Conservation (phyloP, 2,888 invertebrate genomes). For the Hypercompe scribonia region DNA sequence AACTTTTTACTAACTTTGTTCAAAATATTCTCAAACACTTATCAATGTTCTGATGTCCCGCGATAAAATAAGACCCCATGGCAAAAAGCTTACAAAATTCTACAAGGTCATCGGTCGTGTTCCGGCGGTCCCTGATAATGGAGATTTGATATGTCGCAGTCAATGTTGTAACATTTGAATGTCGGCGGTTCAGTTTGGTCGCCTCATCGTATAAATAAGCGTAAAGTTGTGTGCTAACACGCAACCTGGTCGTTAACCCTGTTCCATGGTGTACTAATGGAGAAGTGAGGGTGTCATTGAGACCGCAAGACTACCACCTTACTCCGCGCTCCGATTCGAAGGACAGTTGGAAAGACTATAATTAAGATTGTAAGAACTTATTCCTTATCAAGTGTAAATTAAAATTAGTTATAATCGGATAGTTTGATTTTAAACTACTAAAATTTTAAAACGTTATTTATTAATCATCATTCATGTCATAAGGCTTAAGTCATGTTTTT, state of each 20-base stretch:
- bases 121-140: slow-evolving; percentile 70
- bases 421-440: too few species aligned
- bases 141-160: slow-evolving; percentile 81
- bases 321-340: slow-evolving; percentile 53
- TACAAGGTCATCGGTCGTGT: slow-evolving; percentile 50
- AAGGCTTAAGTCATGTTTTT: not conserved
- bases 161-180: slow-evolving; percentile 73
- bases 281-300: slow-evolving; percentile 79
- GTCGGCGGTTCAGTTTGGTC: slow-evolving; percentile 72
- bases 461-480: too few species aligned
- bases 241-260: slow-evolving; percentile 83
- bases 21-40: slow-evolving; percentile 6
- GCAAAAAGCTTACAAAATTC: slow-evolving; percentile 33
- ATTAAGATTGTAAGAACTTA: slow-evolving; percentile 64
- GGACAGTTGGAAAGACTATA: slow-evolving; percentile 70
- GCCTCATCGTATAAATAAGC: slow-evolving; percentile 82
- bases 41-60: slow-evolving; percentile 13
- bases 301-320: slow-evolving; percentile 73
- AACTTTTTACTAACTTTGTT: too few species aligned
- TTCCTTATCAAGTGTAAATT: slow-evolving; percentile 22
- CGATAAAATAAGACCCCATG: slow-evolving; percentile 22
- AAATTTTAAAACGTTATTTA: too few species aligned
- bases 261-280: slow-evolving; percentile 76
- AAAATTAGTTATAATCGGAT: slow-evolving; percentile 29
- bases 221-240: slow-evolving; percentile 78